phyloP scores from a whole-genome alignment of 2,113 vertebrate species.

The Eira barbara region DNA sequence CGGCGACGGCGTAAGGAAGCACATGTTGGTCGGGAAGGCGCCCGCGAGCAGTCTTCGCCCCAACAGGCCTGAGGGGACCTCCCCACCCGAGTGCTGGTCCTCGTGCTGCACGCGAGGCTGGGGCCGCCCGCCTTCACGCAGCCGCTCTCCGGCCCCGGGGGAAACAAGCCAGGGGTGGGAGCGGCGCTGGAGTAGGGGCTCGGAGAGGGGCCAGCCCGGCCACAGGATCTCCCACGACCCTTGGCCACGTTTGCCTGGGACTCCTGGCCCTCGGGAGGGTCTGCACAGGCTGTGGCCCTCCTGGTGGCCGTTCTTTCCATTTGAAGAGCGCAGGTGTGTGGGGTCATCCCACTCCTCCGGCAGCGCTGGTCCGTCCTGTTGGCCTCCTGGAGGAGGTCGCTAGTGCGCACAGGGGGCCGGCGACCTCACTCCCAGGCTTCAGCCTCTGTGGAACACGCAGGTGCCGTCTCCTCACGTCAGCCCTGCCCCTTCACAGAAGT shows the following conservation, averaged over 20 bases:
- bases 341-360: background rate
- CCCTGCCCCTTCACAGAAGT: background rate
- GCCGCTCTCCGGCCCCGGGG: accelerated
- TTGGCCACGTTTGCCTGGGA: background rate
- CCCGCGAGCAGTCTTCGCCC: background rate
- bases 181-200: accelerated
- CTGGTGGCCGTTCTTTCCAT: accelerated
- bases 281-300: background rate
- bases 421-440: background rate
- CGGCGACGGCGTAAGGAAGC: background rate
- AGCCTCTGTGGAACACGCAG: background rate
- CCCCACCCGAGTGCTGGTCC: background rate
- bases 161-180: accelerated
- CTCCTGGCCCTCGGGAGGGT: background rate
- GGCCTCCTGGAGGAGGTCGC: too few species aligned
- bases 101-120: accelerated
- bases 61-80: background rate
- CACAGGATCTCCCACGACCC: background rate
- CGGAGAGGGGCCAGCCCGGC: background rate
- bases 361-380: too few species aligned
- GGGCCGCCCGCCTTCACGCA: too few species aligned
- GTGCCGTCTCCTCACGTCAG: accelerated
- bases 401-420: accelerated
- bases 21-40: accelerated
- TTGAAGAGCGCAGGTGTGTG: accelerated